phyloP scores from a whole-genome alignment of 1,140 invertebrate species.

The Ladona fulva region DNA sequence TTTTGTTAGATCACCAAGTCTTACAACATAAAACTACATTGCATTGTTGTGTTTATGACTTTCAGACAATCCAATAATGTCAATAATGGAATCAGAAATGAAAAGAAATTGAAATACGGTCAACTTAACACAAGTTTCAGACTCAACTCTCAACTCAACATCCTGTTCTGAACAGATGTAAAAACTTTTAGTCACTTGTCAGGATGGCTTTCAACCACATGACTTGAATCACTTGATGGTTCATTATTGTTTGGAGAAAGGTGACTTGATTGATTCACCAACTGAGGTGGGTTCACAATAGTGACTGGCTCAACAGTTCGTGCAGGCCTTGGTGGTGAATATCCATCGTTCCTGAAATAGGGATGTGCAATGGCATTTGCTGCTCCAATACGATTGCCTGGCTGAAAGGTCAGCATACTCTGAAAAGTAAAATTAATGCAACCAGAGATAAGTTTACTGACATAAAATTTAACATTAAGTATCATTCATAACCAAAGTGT shows the following conservation, averaged over 20 bases:
- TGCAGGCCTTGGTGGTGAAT: neutral
- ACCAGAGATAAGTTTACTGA: neutral
- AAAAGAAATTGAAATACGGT: no score
- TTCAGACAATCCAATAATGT: no score
- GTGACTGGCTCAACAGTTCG: neutral
- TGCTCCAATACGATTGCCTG: neutral
- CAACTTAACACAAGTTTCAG: no score
- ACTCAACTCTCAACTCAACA: no score
- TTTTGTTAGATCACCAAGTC: no score
- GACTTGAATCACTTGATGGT: neutral
- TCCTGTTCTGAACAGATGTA: neutral
- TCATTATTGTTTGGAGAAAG: neutral
- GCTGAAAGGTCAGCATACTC: neutral
- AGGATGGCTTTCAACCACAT: neutral
- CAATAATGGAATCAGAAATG: no score
- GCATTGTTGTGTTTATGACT: no score
- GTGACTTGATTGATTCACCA: neutral
- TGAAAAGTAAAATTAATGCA: neutral
- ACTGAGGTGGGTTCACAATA: neutral
- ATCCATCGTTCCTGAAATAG: neutral
- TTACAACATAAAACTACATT: no score
- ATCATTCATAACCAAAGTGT: neutral
- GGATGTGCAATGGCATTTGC: neutral
- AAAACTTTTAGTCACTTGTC: neutral
- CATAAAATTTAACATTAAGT: neutral